These are phyloP conservation scores for Copsychus sechellarum DNA, from an alignment of 2,113 vertebrate genomes.

Conservation along the genomic window DNA sequence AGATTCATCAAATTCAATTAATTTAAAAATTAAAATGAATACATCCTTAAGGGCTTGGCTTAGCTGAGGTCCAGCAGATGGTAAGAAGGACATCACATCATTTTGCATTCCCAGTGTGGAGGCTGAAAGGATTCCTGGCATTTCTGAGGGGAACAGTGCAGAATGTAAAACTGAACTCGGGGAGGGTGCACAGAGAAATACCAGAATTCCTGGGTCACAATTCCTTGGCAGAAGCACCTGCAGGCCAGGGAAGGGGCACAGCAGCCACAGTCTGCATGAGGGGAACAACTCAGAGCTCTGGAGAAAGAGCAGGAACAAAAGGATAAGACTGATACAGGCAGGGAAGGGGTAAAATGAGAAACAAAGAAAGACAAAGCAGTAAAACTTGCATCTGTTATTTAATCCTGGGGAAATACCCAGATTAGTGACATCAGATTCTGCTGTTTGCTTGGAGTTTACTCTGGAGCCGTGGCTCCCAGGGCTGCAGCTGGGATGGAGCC, in stretches of 20 bases:
- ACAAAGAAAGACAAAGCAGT: neutral
- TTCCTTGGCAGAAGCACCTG: neutral
- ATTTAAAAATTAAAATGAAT: neutral
- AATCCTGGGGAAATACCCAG: constrained; percentile 34
- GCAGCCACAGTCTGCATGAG: neutral
- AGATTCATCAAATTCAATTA: neutral
- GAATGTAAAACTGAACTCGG: neutral
- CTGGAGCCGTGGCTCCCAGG: neutral
- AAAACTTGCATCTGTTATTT: neutral
- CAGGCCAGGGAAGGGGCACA: neutral
- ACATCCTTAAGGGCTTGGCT: neutral
- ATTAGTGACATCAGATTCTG: neutral
- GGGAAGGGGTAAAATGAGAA: neutral
- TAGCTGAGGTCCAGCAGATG: neutral
- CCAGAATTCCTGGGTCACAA: neutral
- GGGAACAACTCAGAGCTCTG: neutral
- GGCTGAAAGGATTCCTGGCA: fast-evolving
- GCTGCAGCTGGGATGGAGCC: neutral
- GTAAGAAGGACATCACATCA: neutral
- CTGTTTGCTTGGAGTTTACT: neutral
- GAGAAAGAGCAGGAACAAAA: neutral
- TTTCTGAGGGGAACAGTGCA: neutral
- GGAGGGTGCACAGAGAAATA: neutral
- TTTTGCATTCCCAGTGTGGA: neutral
- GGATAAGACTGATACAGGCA: neutral